phyloP scores from a whole-genome alignment of 1,140 invertebrate species.

The Trichoplusia ni region DNA sequence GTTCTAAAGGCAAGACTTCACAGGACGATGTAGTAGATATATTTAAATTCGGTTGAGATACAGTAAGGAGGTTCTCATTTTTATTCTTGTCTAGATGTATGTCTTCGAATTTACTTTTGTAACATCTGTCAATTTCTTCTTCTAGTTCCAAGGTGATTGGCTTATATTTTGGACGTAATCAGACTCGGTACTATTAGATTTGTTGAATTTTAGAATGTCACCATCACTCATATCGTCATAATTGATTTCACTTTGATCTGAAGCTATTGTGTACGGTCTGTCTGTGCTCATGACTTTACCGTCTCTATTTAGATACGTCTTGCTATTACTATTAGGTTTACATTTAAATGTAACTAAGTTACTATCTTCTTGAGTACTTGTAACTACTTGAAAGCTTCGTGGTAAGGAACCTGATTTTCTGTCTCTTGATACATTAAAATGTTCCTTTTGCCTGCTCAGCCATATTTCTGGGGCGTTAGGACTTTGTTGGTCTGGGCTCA shows the following conservation, averaged over 20 bases:
- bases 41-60: conserved; percentile 65
- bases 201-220: conserved; percentile 82
- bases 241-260: conserved; percentile 83
- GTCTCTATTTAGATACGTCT: conserved; percentile 80
- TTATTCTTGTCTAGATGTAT: conserved; percentile 67
- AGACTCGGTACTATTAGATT: conserved; percentile 63
- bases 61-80: conserved; percentile 60
- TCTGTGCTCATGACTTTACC: conserved; percentile 80
- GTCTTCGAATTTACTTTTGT: conserved; percentile 77
- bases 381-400: conserved; percentile 87
- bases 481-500: conserved; percentile 75
- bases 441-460: conserved; percentile 80
- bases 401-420: conserved; percentile 90
- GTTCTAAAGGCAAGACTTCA: conserved; percentile 69
- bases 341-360: conserved; percentile 72
- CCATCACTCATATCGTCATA: conserved; percentile 81
- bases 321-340: conserved; percentile 76
- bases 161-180: conserved; percentile 80
- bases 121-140: conserved; percentile 79
- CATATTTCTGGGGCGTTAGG: conserved; percentile 80
- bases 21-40: conserved; percentile 77
- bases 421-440: conserved; percentile 77
- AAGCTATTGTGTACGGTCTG: conserved; percentile 87
- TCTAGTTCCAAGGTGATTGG: conserved; percentile 77
- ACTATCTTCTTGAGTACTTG: conserved; percentile 67